Percentiles rank a stretch among this genome's conserved stretches.
phyloP scores from a whole-genome alignment of 2,113 vertebrate genomes.

The Platichthys stellatus region DNA sequence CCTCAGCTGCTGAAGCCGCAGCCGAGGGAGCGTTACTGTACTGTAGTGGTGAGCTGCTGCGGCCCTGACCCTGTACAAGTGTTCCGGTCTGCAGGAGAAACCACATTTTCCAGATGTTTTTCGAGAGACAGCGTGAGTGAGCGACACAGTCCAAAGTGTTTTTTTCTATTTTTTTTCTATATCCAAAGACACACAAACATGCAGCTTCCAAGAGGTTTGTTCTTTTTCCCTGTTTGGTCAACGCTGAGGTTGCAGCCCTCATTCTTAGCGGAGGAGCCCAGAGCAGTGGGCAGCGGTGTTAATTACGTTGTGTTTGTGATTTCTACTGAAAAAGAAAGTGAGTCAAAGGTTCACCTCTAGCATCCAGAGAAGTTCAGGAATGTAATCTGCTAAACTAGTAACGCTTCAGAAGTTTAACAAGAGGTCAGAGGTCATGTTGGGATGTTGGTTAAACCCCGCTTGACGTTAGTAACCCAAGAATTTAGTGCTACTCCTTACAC shows the following conservation, averaged over 20 bases:
- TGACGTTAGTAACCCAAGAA: constrained; percentile 25
- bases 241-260: constrained; percentile 20
- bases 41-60: constrained; percentile 28
- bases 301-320: constrained; percentile 25
- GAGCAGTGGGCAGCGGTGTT: constrained; percentile 31
- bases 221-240: constrained; percentile 27
- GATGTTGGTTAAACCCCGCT: constrained; percentile 27
- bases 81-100: constrained; percentile 49
- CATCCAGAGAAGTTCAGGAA: constrained; percentile 34
- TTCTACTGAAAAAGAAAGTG: background rate
- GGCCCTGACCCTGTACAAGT: constrained; percentile 31
- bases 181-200: constrained; percentile 47
- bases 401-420: constrained; percentile 10
- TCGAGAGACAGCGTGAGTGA: constrained; percentile 42
- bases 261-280: constrained; percentile 16
- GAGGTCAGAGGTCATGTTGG: constrained; percentile 53
- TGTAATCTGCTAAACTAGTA: background rate
- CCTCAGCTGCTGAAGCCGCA: constrained; percentile 7
- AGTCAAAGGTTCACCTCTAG: constrained; percentile 7
- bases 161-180: background rate
- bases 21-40: background rate
- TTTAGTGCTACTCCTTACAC: constrained; percentile 35
- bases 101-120: constrained; percentile 71
- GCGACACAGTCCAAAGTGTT: constrained; percentile 49
- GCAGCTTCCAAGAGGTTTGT: constrained; percentile 46